Base-by-base conservation (phyloP, 2,888 invertebrate genomes). In the Exephanes ischioxanthus region DNA sequence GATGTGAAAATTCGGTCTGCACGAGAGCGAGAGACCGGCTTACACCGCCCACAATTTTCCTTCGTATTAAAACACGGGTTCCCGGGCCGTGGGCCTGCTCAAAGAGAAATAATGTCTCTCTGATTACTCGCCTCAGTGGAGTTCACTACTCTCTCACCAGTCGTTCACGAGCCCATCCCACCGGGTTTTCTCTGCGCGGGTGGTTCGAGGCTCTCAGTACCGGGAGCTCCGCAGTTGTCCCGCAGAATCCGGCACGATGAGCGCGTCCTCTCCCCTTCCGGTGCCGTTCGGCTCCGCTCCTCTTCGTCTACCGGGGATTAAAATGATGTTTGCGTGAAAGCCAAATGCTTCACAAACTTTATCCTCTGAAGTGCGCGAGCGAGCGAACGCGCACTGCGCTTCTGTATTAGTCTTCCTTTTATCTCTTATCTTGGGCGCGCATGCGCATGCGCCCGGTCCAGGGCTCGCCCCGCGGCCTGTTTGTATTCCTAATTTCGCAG, bases 41-140 rank as follows among this genome's bases (percentile, higher is more conserved):
- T 88, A 91, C 89, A 91, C 91, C 88, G 90, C 90, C 91, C 90
- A 91, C 89, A 91, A 63, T 92, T 91, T 92, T 91, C 90, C 89
- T 91, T 89, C 88, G 91, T 91, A 93, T 93, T 93, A 93, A 68
- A 93, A 93, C 91, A 90, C 91, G 88, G 84, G 78, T 71, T 45
- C 55, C 55, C 73, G 73, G 61, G 73, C 68, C 72, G 80, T 83
- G 88, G 89, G 89, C 89, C 83, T 73, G 80, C 92, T 93, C 93
- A 93, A 93, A 93, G 93, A 92, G 93, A 94, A 93, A 93, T 94
- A 94, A 94, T 94, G 94, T 93, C 93, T 92, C 93, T 90, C 93
- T 94, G 94, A 94, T 94, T 94, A 93, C 93, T 93, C 93, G 93
- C 91, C 92, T 93, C 92, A 91, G 91, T 93, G 92, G 91, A 93